Conservation (phyloP, 2,113 vertebrate species). For the Rhinoderma darwinii region DNA sequence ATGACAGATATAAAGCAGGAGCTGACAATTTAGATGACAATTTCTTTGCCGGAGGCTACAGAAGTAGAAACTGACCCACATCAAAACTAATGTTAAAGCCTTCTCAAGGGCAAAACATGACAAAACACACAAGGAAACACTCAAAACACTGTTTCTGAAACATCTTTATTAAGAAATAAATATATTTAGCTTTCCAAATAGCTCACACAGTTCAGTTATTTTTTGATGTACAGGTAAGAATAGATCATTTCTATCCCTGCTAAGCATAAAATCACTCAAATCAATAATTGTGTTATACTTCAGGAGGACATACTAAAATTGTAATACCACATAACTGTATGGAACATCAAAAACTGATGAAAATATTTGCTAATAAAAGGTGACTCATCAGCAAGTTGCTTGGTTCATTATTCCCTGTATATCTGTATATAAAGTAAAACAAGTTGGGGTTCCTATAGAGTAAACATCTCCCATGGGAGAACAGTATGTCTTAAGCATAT, state of each 20-base stretch:
- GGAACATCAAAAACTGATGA: background rate
- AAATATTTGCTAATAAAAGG: background rate
- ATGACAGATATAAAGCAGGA: conserved; percentile 38
- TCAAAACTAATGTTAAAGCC: conserved; percentile 46
- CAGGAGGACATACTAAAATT: background rate
- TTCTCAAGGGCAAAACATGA: conserved; percentile 45
- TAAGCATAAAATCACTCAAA: background rate
- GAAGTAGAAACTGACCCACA: conserved; percentile 42
- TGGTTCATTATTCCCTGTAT: too few species aligned
- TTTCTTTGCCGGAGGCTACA: conserved; percentile 22
- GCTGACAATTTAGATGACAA: conserved; percentile 40
- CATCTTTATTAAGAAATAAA: background rate
- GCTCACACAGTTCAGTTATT: background rate
- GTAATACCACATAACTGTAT: background rate
- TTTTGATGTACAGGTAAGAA: background rate
- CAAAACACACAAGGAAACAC: conserved; percentile 31
- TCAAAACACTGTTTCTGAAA: background rate
- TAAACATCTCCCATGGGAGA: too few species aligned
- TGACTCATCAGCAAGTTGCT: too few species aligned
- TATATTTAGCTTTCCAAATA: conserved; percentile 24
- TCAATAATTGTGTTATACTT: background rate
- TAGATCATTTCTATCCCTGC: background rate
- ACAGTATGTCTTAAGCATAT: too few species aligned
- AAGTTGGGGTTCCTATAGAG: too few species aligned
- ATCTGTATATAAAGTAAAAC: too few species aligned